A percentile compares a stretch with the other conserved stretches of the same genome.
Conservation (phyloP, 2,113 vertebrate genomes). For the Podiceps cristatus region DNA sequence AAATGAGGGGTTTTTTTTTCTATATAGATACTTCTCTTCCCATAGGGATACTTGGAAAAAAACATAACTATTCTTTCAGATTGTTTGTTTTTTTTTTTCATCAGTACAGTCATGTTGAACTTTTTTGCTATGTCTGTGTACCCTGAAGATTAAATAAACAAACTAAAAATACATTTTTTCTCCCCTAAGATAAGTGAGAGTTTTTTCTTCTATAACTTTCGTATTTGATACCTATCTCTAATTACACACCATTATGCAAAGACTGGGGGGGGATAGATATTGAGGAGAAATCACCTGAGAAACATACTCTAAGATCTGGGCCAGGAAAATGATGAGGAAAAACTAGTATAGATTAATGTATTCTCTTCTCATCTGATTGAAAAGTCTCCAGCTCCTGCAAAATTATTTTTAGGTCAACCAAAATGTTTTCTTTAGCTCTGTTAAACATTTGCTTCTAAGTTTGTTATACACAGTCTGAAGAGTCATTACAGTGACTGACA, state of each 20-base stretch:
- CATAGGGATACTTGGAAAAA: neutral
- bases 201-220: neutral
- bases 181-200: neutral
- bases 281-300: neutral
- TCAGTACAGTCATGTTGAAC: neutral
- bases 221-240: neutral
- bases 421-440: neutral
- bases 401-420: neutral
- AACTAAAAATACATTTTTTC: neutral
- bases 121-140: neutral
- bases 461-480: neutral
- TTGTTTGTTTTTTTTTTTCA: neutral
- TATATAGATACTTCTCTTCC: neutral
- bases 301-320: neutral
- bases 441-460: neutral
- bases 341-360: neutral
- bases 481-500: neutral
- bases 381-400: neutral
- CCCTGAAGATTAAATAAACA: neutral
- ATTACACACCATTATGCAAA: neutral
- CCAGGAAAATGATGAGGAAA: neutral
- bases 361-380: neutral
- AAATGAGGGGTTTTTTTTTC: neutral
- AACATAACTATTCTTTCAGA: neutral
- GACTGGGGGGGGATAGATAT: neutral